Percentiles rank a stretch among this genome's conserved stretches.
These are phyloP conservation scores for Macquaria australasica DNA, from an alignment of 2,113 vertebrate genomes.

Conservation along the genomic window DNA sequence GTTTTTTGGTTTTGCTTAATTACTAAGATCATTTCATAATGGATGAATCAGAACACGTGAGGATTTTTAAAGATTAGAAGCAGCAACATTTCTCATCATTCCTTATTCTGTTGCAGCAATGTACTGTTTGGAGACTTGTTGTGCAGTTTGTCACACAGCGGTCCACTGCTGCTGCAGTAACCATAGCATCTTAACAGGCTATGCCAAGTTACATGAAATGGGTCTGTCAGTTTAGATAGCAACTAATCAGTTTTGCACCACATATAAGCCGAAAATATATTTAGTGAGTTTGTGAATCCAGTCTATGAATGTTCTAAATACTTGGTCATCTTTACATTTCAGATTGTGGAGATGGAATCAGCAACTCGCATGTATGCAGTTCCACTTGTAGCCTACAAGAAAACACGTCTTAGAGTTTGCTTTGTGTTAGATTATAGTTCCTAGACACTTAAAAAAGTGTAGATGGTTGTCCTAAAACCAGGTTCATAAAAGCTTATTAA, in stretches of 20 bases:
- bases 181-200: not conserved
- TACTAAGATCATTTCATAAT: no score
- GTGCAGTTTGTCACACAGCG: not conserved
- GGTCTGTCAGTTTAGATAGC: not conserved
- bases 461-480: not conserved
- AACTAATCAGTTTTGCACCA: not conserved
- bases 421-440: slow-evolving; percentile 8
- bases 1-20: no score
- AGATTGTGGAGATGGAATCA: slow-evolving; percentile 29
- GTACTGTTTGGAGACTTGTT: no score
- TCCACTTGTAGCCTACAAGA: not conserved
- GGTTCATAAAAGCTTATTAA: not conserved
- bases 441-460: not conserved
- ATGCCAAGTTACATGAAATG: not conserved
- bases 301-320: not conserved
- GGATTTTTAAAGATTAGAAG: no score
- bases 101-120: no score
- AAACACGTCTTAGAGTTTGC: not conserved
- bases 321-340: slow-evolving; percentile 16
- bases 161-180: not conserved
- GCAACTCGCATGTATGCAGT: not conserved
- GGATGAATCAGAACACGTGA: no score
- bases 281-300: not conserved
- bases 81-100: no score
- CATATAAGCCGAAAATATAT: not conserved